These are phyloP conservation scores for Onychomys arenicola DNA, from an alignment of 2,797 vertebrate genomes.

Conservation along the genomic window DNA sequence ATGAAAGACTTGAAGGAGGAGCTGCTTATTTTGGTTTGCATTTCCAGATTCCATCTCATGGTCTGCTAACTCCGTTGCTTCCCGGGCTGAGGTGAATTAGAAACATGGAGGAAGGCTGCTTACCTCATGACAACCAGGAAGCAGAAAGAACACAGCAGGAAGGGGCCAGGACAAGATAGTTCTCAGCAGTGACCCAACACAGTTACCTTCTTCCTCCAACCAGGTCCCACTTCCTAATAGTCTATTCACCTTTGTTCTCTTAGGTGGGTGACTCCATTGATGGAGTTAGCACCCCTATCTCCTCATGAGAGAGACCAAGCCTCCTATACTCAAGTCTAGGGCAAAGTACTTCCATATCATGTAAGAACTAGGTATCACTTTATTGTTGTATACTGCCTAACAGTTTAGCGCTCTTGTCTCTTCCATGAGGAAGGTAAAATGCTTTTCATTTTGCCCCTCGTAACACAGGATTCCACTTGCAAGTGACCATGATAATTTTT, in stretches of 20 bases:
- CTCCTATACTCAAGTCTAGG: too few species aligned
- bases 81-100: background rate
- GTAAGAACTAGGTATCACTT: background rate
- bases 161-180: background rate
- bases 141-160: background rate
- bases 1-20: background rate
- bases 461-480: background rate
- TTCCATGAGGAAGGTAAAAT: background rate
- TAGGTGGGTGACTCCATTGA: too few species aligned
- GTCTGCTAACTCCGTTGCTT: background rate
- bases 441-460: background rate
- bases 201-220: background rate
- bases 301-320: background rate
- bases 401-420: too few species aligned
- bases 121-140: background rate
- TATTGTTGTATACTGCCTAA: background rate
- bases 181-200: too few species aligned
- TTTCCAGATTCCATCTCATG: background rate
- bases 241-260: background rate
- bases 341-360: background rate
- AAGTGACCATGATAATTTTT: background rate
- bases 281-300: background rate
- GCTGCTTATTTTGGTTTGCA: background rate
- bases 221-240: rapidly evolving
- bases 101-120: background rate